Evolutionary conservation across 2,797 vertebrate species (phyloP).

Genomic region (Onychomys arenicola): DNA sequence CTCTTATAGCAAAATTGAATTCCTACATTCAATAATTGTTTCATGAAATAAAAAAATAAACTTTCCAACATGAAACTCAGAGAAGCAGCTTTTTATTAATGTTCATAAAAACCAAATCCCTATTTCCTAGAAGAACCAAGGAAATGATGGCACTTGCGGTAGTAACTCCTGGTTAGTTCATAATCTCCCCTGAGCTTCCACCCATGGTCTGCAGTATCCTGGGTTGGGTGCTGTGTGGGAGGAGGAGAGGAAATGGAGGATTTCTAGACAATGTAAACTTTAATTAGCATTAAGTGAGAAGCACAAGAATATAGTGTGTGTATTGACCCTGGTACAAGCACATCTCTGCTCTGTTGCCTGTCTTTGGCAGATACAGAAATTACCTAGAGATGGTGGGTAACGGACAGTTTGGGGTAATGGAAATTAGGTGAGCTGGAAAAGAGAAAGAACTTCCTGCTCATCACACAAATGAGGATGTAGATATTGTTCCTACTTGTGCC

Average conservation of each 20-base stretch:
- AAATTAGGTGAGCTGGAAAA: neutral
- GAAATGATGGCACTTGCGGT: neutral
- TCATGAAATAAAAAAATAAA: conserved; percentile 43
- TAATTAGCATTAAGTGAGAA: conserved; percentile 30
- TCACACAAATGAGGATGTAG: neutral
- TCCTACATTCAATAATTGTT: conserved; percentile 50
- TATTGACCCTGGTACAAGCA: neutral
- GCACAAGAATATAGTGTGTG: neutral
- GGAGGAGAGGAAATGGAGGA: neutral
- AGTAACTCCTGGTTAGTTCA: neutral
- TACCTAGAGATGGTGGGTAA: neutral
- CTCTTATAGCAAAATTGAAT: conserved; percentile 42
- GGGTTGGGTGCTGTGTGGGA: neutral
- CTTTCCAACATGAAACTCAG: conserved; percentile 30
- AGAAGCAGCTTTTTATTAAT: conserved; percentile 57
- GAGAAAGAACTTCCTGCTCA: neutral
- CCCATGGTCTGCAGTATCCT: neutral
- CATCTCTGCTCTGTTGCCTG: neutral
- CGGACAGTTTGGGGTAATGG: neutral
- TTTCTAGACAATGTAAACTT: conserved; percentile 41
- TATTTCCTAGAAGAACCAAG: conserved; percentile 57
- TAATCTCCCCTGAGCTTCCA: conserved; percentile 11
- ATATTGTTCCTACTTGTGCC: neutral
- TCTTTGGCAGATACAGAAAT: neutral
- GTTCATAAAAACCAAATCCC: conserved; percentile 40